These are phyloP conservation scores for Pogonocherus hispidulus DNA, from an alignment of 2,888 invertebrate species.

Conservation along the genomic window DNA sequence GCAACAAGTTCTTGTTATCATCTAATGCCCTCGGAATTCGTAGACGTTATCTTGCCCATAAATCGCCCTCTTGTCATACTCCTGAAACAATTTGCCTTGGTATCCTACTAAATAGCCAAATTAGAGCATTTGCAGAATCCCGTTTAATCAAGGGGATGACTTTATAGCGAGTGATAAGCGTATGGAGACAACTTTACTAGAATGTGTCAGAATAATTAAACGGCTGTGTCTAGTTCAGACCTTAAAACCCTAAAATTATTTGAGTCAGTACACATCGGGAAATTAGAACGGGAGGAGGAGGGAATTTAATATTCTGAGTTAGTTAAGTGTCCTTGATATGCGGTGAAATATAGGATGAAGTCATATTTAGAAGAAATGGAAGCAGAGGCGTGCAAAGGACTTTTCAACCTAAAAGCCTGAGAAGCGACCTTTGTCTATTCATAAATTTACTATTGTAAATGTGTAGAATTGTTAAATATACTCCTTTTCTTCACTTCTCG, in stretches of 20 bases:
- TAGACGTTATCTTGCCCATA: constrained; percentile 53
- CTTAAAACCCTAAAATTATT: constrained; percentile 17
- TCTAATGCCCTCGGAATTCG: constrained; percentile 48
- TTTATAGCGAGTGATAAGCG: constrained; percentile 40
- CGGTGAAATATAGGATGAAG: no score
- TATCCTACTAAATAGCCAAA: constrained; percentile 37
- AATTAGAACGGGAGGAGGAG: neutral
- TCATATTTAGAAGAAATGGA: no score
- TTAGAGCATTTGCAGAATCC: constrained; percentile 41
- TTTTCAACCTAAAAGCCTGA: no score
- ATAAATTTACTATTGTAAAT: no score
- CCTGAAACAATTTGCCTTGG: constrained; percentile 52
- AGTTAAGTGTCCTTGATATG: no score
- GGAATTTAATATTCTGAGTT: constrained; percentile 6
- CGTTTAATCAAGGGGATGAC: constrained; percentile 38
- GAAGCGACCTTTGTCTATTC: no score
- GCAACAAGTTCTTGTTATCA: constrained; percentile 52
- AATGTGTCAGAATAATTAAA: constrained; percentile 39
- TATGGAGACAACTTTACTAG: constrained; percentile 34
- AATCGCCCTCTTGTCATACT: constrained; percentile 52
- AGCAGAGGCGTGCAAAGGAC: no score
- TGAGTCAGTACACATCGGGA: neutral
- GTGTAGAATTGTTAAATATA: no score
- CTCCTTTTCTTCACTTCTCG: no score
- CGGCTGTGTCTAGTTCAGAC: constrained; percentile 11